A percentile compares a stretch with the other conserved stretches of the same genome.
Evolutionary conservation across 2,888 invertebrate genomes (phyloP).

Genomic region (Idaea aversata): DNA sequence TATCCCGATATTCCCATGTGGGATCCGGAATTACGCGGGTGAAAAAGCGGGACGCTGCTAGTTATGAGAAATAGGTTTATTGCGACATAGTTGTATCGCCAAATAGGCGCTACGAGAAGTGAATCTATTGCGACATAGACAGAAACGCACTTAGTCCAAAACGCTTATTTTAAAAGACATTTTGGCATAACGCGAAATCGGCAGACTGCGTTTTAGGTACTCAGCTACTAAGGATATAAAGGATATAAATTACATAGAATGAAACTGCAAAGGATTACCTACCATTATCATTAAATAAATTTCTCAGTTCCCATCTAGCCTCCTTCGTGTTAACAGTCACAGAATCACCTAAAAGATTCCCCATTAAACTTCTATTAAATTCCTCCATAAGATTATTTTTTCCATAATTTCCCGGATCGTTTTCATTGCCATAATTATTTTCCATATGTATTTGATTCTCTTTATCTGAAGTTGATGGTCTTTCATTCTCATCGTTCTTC

Average conservation of each 20-base stretch:
- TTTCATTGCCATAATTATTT: conserved; percentile 48
- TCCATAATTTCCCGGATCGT: conserved; percentile 50
- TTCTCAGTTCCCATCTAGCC: conserved; percentile 83
- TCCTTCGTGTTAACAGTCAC: conserved; percentile 86
- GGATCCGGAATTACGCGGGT: too few species aligned
- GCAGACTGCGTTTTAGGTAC: too few species aligned
- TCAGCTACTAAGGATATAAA: too few species aligned
- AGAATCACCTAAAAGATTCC: conserved; percentile 79
- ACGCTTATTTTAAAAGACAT: too few species aligned
- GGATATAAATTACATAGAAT: neutral
- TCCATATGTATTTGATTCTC: conserved; percentile 54
- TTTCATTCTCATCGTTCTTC: conserved; percentile 57
- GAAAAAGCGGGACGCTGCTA: too few species aligned
- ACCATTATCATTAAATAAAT: conserved; percentile 81
- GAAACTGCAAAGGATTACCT: conserved; percentile 19
- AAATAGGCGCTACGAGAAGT: too few species aligned
- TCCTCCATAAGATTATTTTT: conserved; percentile 73
- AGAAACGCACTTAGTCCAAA: too few species aligned
- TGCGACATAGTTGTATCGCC: too few species aligned
- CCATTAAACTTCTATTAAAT: conserved; percentile 72
- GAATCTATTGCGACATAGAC: too few species aligned
- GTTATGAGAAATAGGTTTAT: too few species aligned
- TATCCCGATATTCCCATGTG: too few species aligned
- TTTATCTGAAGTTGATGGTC: conserved; percentile 48
- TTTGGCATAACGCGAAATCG: too few species aligned